A percentile compares a stretch with the other conserved stretches of the same genome.
Conservation (phyloP, 2,797 vertebrate species). For the Alcedo atthis region DNA sequence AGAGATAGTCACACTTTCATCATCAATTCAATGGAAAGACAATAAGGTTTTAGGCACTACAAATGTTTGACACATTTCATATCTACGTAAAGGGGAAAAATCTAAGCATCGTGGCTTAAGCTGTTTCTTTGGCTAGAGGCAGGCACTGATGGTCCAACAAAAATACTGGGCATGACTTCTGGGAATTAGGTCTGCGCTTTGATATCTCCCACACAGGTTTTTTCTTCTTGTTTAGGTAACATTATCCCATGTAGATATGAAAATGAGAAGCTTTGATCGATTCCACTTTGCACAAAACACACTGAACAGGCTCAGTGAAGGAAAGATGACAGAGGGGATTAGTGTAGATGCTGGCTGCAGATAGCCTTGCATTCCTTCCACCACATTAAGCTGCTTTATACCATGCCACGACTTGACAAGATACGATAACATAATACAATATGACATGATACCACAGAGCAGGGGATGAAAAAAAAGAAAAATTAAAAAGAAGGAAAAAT, state of each 20-base stretch:
- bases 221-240: slow-evolving; percentile 12
- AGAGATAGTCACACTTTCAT: not conserved
- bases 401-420: slow-evolving; percentile 55
- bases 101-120: not conserved
- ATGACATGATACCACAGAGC: not conserved
- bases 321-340: slow-evolving; percentile 49
- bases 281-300: not conserved
- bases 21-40: not conserved
- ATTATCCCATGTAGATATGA: not conserved
- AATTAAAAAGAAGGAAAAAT: not conserved
- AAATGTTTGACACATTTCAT: slow-evolving; percentile 21
- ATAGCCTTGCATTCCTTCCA: not conserved
- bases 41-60: not conserved
- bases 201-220: not conserved
- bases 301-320: not conserved
- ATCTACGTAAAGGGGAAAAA: not conserved
- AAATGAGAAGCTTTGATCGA: slow-evolving; percentile 54
- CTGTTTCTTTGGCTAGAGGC: not conserved
- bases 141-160: not conserved
- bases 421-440: not conserved
- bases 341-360: slow-evolving; percentile 31
- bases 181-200: not conserved
- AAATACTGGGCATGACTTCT: slow-evolving; percentile 7
- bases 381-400: slow-evolving; percentile 37
- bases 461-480: not conserved